These are phyloP conservation scores for Eilema depressum DNA, from an alignment of 2,888 invertebrate species.

Conservation along the genomic window DNA sequence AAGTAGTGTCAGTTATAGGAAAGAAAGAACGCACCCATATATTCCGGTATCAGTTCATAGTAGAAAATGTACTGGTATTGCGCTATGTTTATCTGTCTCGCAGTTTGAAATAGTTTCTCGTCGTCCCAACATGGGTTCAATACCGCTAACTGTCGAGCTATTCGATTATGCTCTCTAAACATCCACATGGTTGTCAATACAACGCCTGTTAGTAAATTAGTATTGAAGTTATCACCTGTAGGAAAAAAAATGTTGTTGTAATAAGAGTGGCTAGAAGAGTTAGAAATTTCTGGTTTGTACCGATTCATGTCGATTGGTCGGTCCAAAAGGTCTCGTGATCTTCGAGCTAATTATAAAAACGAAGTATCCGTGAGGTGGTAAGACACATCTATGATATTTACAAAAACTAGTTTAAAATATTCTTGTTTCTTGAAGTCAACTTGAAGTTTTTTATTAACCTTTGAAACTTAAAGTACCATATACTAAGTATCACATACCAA, in stretches of 20 bases:
- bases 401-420: too few species aligned
- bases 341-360: too few species aligned
- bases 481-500: constrained; percentile 30
- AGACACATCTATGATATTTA: too few species aligned
- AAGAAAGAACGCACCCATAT: neutral
- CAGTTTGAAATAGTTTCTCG: constrained; percentile 89
- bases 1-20: neutral
- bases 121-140: constrained; percentile 95
- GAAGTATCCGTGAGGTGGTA: too few species aligned
- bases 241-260: neutral
- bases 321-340: too few species aligned
- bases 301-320: too few species aligned
- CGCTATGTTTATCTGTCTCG: constrained; percentile 91
- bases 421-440: too few species aligned
- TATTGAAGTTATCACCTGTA: constrained; percentile 44
- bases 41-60: constrained; percentile 91
- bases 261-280: neutral
- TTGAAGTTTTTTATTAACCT: too few species aligned
- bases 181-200: constrained; percentile 57
- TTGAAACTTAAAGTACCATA: neutral
- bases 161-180: constrained; percentile 91
- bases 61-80: constrained; percentile 93
- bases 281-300: too few species aligned
- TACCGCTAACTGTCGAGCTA: constrained; percentile 89
- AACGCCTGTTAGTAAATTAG: constrained; percentile 50